phyloP scores from a whole-genome alignment of 2,113 vertebrate genomes.

The Climacteris rufus region DNA sequence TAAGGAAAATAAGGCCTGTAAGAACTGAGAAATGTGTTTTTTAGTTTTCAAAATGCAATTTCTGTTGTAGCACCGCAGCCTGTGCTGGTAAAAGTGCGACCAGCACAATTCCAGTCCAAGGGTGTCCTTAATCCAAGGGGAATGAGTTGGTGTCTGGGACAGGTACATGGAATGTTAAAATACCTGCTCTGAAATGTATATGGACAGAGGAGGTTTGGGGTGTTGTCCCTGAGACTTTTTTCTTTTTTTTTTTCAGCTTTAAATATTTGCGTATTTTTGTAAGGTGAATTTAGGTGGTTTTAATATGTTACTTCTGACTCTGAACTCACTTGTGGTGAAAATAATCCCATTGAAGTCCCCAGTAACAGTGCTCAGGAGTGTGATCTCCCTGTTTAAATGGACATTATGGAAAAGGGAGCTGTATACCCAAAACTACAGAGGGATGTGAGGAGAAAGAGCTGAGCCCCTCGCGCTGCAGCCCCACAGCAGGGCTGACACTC shows the following conservation, averaged over 20 bases:
- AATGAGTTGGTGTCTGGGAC: background rate
- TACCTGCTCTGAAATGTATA: background rate
- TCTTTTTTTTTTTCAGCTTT: background rate
- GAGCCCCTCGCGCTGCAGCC: background rate
- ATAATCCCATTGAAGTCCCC: background rate
- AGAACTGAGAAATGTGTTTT: background rate
- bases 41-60: background rate
- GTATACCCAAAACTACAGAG: fast-evolving
- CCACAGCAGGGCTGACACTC: background rate
- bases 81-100: background rate
- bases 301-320: background rate
- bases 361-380: background rate
- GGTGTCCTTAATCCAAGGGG: background rate
- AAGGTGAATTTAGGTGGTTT: background rate
- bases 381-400: background rate
- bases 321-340: background rate
- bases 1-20: background rate
- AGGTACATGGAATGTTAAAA: background rate
- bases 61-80: background rate
- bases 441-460: background rate
- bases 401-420: background rate
- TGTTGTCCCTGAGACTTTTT: background rate
- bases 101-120: fast-evolving
- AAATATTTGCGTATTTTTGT: background rate
- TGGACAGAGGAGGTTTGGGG: background rate